Evolutionary conservation across 2,888 invertebrate species (phyloP).

Genomic region (Leptura quadrifasciata): DNA sequence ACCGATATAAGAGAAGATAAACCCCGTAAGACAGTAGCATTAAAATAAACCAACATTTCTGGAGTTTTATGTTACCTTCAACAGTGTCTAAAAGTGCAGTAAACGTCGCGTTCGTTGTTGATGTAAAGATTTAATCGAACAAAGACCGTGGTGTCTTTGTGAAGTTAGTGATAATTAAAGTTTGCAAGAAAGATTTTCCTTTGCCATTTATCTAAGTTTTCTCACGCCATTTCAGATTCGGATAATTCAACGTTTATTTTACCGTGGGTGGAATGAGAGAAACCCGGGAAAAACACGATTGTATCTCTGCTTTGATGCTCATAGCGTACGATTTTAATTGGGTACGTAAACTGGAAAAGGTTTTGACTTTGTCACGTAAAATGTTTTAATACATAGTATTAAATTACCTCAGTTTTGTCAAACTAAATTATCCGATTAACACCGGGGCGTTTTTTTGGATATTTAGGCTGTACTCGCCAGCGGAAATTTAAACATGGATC

Average conservation of each 20-base stretch:
- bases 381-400: neutral
- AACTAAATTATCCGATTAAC: neutral
- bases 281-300: neutral
- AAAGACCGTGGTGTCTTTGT: conserved; percentile 1
- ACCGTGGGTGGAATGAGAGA: neutral
- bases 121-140: conserved; percentile 3
- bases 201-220: conserved; percentile 7
- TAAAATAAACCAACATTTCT: neutral
- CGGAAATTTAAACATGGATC: no score
- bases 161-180: conserved; percentile 7
- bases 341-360: neutral
- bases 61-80: neutral
- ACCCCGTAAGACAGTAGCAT: neutral
- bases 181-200: neutral
- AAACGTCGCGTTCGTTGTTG: neutral
- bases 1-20: neutral
- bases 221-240: neutral
- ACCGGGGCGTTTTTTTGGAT: neutral
- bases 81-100: neutral
- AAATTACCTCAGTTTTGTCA: neutral
- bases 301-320: neutral
- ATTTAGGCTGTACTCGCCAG: neutral
- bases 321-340: conserved; percentile 1
- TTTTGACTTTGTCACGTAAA: neutral
- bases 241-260: neutral